These are phyloP conservation scores for Odontamblyopus rebecca DNA, from an alignment of 2,797 vertebrate genomes.

Conservation along the genomic window DNA sequence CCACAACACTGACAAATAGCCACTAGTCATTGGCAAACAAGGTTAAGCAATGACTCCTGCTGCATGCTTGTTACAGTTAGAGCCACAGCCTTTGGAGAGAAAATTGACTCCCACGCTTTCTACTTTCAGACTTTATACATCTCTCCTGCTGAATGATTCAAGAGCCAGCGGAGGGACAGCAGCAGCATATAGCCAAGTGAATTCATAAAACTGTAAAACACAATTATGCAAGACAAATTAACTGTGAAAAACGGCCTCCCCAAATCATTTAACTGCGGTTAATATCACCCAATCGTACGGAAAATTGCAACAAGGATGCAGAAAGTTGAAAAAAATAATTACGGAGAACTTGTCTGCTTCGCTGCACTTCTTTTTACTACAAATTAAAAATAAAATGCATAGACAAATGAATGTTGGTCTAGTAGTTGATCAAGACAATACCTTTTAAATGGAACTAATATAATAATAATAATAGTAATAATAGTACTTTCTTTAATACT, in stretches of 20 bases:
- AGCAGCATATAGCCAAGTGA: slow-evolving; percentile 1
- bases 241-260: background rate
- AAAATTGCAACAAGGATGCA: background rate
- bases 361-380: no score
- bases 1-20: slow-evolving; percentile 32
- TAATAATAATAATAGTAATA: no score
- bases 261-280: background rate
- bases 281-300: background rate
- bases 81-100: slow-evolving; percentile 24
- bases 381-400: no score
- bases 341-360: no score
- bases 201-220: slow-evolving; percentile 3
- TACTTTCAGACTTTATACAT: slow-evolving; percentile 13
- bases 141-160: slow-evolving; percentile 20
- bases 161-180: background rate
- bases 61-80: slow-evolving; percentile 5
- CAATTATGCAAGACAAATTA: slow-evolving; percentile 5
- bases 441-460: background rate
- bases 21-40: slow-evolving; percentile 15
- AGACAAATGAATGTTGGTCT: no score
- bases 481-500: background rate
- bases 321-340: background rate
- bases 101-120: slow-evolving; percentile 35
- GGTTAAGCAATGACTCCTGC: slow-evolving; percentile 20
- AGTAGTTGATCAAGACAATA: background rate